phyloP scores from a whole-genome alignment of 2,113 vertebrate genomes.

The Ciconia maguari region DNA sequence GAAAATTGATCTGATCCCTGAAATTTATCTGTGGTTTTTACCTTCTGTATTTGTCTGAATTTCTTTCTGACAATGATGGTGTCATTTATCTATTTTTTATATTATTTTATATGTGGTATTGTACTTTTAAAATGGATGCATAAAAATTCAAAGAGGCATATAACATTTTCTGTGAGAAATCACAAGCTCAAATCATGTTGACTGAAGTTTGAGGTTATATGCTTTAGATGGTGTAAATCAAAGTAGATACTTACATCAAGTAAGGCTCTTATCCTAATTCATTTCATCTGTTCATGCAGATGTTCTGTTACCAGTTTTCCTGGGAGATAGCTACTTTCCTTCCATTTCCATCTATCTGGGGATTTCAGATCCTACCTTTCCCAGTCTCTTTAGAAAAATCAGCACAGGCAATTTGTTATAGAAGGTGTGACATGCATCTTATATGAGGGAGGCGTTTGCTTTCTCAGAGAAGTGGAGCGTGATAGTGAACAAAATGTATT shows the following conservation, averaged over 20 bases:
- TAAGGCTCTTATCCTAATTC: not conserved
- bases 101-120: not conserved
- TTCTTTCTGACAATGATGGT: not conserved
- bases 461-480: not conserved
- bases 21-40: not conserved
- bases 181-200: not conserved
- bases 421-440: not conserved
- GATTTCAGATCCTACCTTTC: not conserved
- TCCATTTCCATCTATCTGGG: not conserved
- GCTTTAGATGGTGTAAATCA: not conserved
- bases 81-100: not conserved
- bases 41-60: not conserved
- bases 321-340: not conserved
- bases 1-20: not conserved
- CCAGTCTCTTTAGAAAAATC: not conserved
- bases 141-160: not conserved
- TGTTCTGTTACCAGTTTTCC: not conserved
- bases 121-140: not conserved
- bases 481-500: not conserved
- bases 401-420: not conserved
- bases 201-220: not conserved
- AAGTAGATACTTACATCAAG: not conserved
- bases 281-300: slow-evolving; percentile 4
- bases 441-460: not conserved
- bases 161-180: not conserved